Percentiles rank a stretch among this genome's conserved stretches.
These are phyloP conservation scores for Stenoptilia bipunctidactyla DNA, from an alignment of 2,888 invertebrate genomes.

Conservation along the genomic window DNA sequence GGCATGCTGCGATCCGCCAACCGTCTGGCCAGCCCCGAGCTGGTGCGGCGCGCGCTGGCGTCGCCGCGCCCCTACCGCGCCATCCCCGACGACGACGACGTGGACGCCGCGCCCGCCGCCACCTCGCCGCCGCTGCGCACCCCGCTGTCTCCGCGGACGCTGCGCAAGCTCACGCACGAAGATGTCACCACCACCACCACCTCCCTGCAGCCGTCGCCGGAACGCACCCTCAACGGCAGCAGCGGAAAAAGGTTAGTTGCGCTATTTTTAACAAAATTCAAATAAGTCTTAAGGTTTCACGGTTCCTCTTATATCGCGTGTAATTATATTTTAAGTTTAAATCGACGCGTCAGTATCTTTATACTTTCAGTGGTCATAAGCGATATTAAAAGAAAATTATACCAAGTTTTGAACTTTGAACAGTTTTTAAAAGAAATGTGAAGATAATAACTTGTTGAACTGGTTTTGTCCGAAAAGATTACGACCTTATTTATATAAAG, in stretches of 20 bases:
- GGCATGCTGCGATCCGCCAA: conserved; percentile 79
- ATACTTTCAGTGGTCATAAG: no score
- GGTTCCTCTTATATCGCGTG: no score
- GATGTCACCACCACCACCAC: conserved; percentile 48
- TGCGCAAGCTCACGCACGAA: conserved; percentile 50
- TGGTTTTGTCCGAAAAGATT: no score
- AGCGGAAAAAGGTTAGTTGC: conserved; percentile 20
- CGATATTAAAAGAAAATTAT: no score
- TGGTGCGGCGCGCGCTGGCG: conserved; percentile 81
- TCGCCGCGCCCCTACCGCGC: conserved; percentile 42
- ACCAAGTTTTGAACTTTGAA: no score
- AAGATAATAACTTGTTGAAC: no score
- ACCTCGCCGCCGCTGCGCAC: conserved; percentile 29
- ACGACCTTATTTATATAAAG: no score
- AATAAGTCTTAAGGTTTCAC: no score
- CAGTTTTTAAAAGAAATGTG: no score
- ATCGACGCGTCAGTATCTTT: no score
- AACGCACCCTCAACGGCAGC: conserved; percentile 39
- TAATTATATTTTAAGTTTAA: no score
- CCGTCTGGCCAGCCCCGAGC: conserved; percentile 85
- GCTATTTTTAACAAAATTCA: no score
- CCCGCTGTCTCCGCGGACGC: conserved; percentile 44
- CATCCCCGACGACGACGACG: conserved; percentile 54
- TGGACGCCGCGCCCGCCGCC: conserved; percentile 46
- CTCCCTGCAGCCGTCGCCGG: conserved; percentile 17